Evolutionary conservation across 2,888 invertebrate genomes (phyloP), one percentile per base, ranked within the genome.

Genomic region (Hylaea fasciaria): DNA sequence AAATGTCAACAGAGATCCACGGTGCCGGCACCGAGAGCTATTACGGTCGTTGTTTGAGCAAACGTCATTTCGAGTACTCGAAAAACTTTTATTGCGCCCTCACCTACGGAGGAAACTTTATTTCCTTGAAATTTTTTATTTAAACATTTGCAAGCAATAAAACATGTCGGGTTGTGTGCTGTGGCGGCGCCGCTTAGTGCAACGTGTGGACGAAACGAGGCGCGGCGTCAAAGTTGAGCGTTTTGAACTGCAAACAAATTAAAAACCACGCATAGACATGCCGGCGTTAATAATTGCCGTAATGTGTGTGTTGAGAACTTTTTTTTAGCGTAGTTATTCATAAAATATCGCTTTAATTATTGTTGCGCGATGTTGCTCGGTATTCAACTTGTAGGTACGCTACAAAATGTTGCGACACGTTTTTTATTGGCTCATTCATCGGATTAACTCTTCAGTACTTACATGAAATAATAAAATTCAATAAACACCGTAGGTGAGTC

Each of bases 171-270:
- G 72, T 69, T 66, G 72, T 76, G 67, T 73, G 70, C 14, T 46
- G 66, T 73, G 71, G 70, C 47, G 68, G 72, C 72, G 72, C 69
- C 77, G 77, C 69, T 81, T 74, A 77, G 76, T 73, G 76, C 72
- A 74, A 80, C 76, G 80, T 77, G 81, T 79, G 76, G 77, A 74
- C 79, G 76, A 78, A 78, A 65, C 62, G 58, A 62, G 56, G 65
- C 49, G 54, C 62, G 57, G 76, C 82, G 78, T 74, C 73, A 77
- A 81, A 85, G 76, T 85, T 83, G 69, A 73, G 73, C 76, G 74
- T 75, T 81, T 57, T 73, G 60, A 77, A 80, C 77, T 71, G 71
- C 66, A 66, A 78, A 78, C 76, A 78, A 79, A 78, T 77, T 76
- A 71, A 79, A 80, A 74, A 72, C 48, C 58, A 69, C 66, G 56